Evolutionary conservation across 1,140 invertebrate genomes (phyloP).

Genomic region (Araneus ventricosus): DNA sequence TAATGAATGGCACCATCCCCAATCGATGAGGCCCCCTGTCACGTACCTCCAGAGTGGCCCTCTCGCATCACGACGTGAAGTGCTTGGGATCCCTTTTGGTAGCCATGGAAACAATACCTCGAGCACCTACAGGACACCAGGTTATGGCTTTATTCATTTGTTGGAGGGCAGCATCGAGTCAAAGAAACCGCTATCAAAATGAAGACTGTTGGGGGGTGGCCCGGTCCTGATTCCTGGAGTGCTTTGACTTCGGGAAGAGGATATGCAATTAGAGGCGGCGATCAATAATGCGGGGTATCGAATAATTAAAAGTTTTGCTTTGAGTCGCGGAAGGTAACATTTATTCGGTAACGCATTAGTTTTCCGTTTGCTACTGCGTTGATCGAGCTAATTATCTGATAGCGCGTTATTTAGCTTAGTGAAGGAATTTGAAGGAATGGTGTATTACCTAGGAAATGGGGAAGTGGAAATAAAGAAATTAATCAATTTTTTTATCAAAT

Average conservation of each 20-base stretch:
- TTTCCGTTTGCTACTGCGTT: not conserved
- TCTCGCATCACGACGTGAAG: constrained; percentile 39
- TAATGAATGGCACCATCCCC: not conserved
- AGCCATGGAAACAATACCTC: constrained; percentile 44
- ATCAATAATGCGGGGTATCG: not conserved
- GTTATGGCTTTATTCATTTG: constrained; percentile 17
- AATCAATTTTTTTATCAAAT: too few relatives aligned
- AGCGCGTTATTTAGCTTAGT: too few relatives aligned
- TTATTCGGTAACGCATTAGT: not conserved
- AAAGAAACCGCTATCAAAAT: constrained; percentile 24
- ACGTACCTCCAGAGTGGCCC: not conserved
- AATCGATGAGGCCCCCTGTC: constrained; percentile 22
- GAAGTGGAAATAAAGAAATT: too few relatives aligned
- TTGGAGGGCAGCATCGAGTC: not conserved
- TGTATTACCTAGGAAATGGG: too few relatives aligned
- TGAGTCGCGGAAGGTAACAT: not conserved
- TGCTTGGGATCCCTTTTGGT: constrained; percentile 31
- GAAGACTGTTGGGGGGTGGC: not conserved
- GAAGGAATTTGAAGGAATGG: too few relatives aligned
- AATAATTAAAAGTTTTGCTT: constrained; percentile 21
- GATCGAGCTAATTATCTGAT: too few relatives aligned
- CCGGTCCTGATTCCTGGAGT: not conserved
- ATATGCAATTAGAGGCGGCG: not conserved
- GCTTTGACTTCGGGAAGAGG: not conserved
- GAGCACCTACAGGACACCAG: constrained; percentile 13